Evolutionary conservation across 2,797 vertebrate species (phyloP).

Genomic region (Malurus splendens): DNA sequence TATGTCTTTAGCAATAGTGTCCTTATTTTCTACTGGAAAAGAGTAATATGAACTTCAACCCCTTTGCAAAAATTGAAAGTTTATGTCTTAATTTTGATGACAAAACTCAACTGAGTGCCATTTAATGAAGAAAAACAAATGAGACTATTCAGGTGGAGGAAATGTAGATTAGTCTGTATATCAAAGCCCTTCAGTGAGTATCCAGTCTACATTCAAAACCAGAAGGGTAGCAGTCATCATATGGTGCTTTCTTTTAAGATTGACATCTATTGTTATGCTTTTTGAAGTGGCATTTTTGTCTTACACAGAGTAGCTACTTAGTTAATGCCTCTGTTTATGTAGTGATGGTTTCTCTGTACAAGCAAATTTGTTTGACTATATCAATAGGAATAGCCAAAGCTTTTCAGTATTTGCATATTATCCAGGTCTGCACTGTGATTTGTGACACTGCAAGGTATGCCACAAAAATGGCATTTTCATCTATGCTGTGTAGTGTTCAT

Average conservation of each 20-base stretch:
- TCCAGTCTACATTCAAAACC: neutral
- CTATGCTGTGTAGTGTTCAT: neutral
- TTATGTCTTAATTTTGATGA: neutral
- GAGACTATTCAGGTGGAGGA: neutral
- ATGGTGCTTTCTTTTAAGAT: neutral
- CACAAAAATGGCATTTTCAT: neutral
- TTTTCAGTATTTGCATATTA: slow-evolving; percentile 65
- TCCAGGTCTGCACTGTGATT: slow-evolving; percentile 53
- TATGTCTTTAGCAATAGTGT: neutral
- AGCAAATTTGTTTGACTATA: slow-evolving; percentile 64
- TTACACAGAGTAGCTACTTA: neutral
- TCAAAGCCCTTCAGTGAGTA: neutral
- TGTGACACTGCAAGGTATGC: slow-evolving; percentile 73
- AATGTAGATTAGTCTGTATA: neutral
- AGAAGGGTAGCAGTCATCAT: neutral
- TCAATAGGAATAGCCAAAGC: slow-evolving; percentile 66
- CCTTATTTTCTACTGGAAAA: neutral
- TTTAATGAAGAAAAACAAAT: neutral
- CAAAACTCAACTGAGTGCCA: neutral
- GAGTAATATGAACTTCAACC: neutral
- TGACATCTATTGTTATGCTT: neutral
- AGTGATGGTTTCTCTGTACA: slow-evolving; percentile 40
- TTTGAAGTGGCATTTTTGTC: neutral
- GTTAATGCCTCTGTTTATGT: slow-evolving; percentile 3
- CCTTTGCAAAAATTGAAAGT: neutral